Percentiles rank a stretch among this genome's conserved stretches.
phyloP scores from a whole-genome alignment of 2,888 invertebrate genomes.

The Trissonchulus latispiculum region DNA sequence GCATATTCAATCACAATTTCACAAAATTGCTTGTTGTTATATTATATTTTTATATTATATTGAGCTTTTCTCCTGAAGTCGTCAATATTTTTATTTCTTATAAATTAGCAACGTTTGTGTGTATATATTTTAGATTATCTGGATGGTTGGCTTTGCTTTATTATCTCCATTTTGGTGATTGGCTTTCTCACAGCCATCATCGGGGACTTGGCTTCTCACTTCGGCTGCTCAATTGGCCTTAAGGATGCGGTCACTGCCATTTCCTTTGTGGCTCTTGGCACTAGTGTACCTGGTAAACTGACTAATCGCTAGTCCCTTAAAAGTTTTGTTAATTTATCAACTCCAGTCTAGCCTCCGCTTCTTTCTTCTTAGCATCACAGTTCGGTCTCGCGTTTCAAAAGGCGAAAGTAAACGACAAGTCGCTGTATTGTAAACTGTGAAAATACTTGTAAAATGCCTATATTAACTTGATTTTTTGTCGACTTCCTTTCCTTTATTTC shows the following conservation, averaged over 20 bases:
- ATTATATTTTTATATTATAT: too few relatives aligned
- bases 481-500: too few relatives aligned
- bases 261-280: constrained; percentile 92
- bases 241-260: constrained; percentile 95
- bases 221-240: constrained; percentile 92
- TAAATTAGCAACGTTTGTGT: too few relatives aligned
- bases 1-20: too few relatives aligned
- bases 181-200: constrained; percentile 90
- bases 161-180: constrained; percentile 79
- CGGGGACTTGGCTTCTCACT: constrained; percentile 91
- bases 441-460: too few relatives aligned
- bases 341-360: not conserved
- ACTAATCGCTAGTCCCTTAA: too few relatives aligned
- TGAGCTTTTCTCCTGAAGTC: too few relatives aligned
- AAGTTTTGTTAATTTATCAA: too few relatives aligned
- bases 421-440: too few relatives aligned
- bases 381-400: not conserved
- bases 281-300: constrained; percentile 97
- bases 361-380: not conserved
- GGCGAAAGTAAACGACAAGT: too few relatives aligned
- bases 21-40: too few relatives aligned
- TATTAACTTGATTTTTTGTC: not conserved
- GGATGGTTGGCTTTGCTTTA: constrained; percentile 90
- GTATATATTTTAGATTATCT: constrained; percentile 60
- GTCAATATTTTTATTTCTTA: too few relatives aligned